Conservation (phyloP, 2,888 invertebrate genomes). For the Cenopis cana region DNA sequence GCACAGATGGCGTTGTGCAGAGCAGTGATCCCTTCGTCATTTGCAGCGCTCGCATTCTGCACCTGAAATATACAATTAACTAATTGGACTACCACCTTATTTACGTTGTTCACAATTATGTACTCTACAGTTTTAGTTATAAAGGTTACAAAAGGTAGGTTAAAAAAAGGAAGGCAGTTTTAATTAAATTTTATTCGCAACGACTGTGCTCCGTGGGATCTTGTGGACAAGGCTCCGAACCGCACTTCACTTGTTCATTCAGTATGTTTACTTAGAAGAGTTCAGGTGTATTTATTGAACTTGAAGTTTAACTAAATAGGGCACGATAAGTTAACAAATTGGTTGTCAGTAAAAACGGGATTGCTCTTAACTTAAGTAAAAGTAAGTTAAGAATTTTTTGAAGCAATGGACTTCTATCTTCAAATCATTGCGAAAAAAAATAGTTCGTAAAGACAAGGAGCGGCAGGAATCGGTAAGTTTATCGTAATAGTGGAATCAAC, state of each 20-base stretch:
- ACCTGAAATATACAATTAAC: conserved; percentile 80
- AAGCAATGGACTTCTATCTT: too few relatives aligned
- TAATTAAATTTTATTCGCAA: background rate
- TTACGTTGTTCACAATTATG: background rate
- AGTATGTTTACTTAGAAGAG: conserved; percentile 8
- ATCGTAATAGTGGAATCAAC: too few relatives aligned
- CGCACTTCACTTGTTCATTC: background rate
- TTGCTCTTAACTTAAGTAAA: too few relatives aligned
- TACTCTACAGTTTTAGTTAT: background rate
- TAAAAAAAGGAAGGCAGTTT: background rate
- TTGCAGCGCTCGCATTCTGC: conserved; percentile 97
- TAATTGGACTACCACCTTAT: background rate
- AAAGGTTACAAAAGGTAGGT: background rate
- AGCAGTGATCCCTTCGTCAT: conserved; percentile 99
- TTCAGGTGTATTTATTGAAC: background rate
- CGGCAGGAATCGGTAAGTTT: too few relatives aligned
- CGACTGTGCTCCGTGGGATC: background rate
- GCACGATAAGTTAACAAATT: background rate
- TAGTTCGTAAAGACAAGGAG: too few relatives aligned
- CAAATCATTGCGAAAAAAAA: too few relatives aligned
- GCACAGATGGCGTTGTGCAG: conserved; percentile 99
- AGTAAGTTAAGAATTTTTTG: too few relatives aligned
- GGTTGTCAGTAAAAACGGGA: too few relatives aligned
- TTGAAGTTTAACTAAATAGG: background rate
- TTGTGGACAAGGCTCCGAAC: background rate